Evolutionary conservation across 2,888 invertebrate species (phyloP).

Genomic region (Empis livida): DNA sequence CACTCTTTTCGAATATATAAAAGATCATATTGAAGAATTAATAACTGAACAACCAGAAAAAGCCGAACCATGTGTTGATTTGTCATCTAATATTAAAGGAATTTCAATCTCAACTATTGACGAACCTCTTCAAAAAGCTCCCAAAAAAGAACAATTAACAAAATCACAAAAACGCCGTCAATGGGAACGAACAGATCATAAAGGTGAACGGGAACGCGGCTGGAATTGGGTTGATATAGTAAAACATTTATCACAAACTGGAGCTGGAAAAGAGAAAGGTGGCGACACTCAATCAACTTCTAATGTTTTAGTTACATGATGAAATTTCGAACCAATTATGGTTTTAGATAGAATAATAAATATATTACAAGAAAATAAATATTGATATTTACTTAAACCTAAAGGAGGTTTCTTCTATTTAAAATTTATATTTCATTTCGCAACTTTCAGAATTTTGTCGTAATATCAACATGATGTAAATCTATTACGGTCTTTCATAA

Average conservation of each 20-base stretch:
- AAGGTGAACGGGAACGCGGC: slow-evolving; percentile 76
- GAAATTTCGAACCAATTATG: no score
- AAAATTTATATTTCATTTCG: no score
- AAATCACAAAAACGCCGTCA: slow-evolving; percentile 84
- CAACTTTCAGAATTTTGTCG: no score
- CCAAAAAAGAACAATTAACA: slow-evolving; percentile 72
- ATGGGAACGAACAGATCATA: slow-evolving; percentile 71
- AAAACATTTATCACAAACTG: slow-evolving; percentile 83
- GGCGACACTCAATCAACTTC: no score
- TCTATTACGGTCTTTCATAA: no score
- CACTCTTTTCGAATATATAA: slow-evolving; percentile 80
- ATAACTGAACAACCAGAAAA: slow-evolving; percentile 55
- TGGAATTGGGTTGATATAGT: slow-evolving; percentile 94
- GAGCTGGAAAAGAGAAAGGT: slow-evolving; percentile 12
- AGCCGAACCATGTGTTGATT: slow-evolving; percentile 13
- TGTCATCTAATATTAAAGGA: slow-evolving; percentile 22
- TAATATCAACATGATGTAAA: no score
- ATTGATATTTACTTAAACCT: no score
- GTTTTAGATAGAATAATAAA: no score
- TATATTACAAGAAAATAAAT: no score
- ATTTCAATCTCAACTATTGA: slow-evolving; percentile 31
- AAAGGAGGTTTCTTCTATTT: no score
- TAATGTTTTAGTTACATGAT: no score
- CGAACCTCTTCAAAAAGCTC: slow-evolving; percentile 40
- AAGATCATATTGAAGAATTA: slow-evolving; percentile 64